These are phyloP conservation scores for Lasioglossum villosulum DNA, from an alignment of 2,888 invertebrate species.

Conservation along the genomic window DNA sequence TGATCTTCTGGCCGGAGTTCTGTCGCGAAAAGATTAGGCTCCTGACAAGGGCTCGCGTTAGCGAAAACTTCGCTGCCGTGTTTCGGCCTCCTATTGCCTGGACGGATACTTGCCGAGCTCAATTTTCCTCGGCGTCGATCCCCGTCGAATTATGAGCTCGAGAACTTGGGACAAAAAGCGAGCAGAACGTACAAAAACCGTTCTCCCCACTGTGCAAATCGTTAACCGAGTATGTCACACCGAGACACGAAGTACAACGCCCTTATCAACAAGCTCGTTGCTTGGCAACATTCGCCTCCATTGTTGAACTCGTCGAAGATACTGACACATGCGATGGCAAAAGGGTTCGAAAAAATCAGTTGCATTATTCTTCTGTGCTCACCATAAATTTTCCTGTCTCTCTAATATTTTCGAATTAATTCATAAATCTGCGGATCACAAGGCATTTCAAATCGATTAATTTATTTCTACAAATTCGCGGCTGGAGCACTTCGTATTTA, in stretches of 20 bases:
- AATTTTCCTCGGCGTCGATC: neutral
- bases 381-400: neutral
- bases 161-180: neutral
- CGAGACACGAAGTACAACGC: neutral
- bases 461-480: neutral
- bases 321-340: too few species aligned
- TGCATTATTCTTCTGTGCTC: neutral
- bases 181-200: neutral
- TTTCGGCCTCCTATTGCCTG: neutral
- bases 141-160: neutral
- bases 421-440: neutral
- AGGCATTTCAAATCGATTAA: neutral
- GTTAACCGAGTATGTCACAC: neutral
- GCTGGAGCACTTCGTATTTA: neutral
- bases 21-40: conserved; percentile 27
- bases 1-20: conserved; percentile 40
- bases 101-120: neutral
- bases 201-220: neutral
- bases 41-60: conserved; percentile 11
- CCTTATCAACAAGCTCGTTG: neutral
- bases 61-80: conserved; percentile 3
- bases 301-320: too few species aligned
- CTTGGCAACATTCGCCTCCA: neutral
- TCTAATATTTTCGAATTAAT: neutral
- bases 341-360: too few species aligned